Percentiles rank a stretch among this genome's conserved stretches.
Evolutionary conservation across 1,140 invertebrate species (phyloP).

Genomic region (Trichogramma pretiosum): DNA sequence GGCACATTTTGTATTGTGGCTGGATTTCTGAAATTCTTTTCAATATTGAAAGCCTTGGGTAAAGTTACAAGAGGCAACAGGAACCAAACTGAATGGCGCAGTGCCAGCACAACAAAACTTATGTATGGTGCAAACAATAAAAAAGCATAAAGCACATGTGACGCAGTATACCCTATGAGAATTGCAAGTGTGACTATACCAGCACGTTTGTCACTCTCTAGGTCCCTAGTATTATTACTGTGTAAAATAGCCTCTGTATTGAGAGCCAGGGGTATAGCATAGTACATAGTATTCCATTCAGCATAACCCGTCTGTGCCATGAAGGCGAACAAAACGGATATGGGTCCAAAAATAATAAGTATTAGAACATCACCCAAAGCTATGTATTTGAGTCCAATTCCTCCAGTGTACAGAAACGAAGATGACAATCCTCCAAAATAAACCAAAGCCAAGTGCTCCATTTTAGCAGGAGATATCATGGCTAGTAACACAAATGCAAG

Average conservation of each 20-base stretch:
- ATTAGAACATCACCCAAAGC: slow-evolving; percentile 85
- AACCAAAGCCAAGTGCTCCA: slow-evolving; percentile 87
- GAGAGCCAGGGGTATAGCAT: slow-evolving; percentile 85
- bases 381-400: slow-evolving; percentile 90
- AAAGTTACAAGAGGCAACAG: slow-evolving; percentile 80
- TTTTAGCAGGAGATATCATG: slow-evolving; percentile 74
- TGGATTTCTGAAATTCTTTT: slow-evolving; percentile 75
- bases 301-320: slow-evolving; percentile 82
- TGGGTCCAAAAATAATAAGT: slow-evolving; percentile 86
- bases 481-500: slow-evolving; percentile 77
- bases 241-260: slow-evolving; percentile 93
- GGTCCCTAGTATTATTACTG: slow-evolving; percentile 87
- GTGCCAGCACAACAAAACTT: slow-evolving; percentile 71
- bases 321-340: slow-evolving; percentile 89
- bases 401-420: slow-evolving; percentile 87
- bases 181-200: slow-evolving; percentile 90
- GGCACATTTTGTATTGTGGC: slow-evolving; percentile 73
- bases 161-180: slow-evolving; percentile 81
- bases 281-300: slow-evolving; percentile 79
- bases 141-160: slow-evolving; percentile 83
- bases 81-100: slow-evolving; percentile 81
- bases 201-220: slow-evolving; percentile 73
- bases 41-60: slow-evolving; percentile 79
- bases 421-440: slow-evolving; percentile 94
- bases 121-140: slow-evolving; percentile 88